Evolutionary conservation across 2,888 invertebrate genomes (phyloP).

Genomic region (Drosophila neutralis): DNA sequence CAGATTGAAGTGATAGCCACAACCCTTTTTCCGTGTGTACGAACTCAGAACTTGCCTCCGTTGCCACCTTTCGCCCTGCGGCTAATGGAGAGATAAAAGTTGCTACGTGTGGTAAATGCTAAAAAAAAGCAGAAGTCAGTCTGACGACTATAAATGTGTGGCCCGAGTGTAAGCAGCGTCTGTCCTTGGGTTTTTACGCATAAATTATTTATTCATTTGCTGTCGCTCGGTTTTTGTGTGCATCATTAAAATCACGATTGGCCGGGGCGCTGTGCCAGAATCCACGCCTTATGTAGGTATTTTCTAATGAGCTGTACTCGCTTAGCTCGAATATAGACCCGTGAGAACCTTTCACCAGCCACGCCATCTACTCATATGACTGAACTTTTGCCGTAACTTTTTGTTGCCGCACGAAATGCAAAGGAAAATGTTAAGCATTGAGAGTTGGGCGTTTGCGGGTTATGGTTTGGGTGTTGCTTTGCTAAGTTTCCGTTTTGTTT

Average conservation of each 20-base stretch:
- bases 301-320: constrained; percentile 63
- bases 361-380: constrained; percentile 28
- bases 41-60: neutral
- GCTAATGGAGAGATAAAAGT: constrained; percentile 77
- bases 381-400: constrained; percentile 26
- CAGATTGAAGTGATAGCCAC: constrained; percentile 28
- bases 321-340: constrained; percentile 21
- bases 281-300: constrained; percentile 35
- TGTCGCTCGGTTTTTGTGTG: constrained; percentile 65
- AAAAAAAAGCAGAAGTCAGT: constrained; percentile 47
- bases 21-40: constrained; percentile 51
- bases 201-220: constrained; percentile 80
- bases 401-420: constrained; percentile 19
- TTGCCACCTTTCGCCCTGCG: constrained; percentile 28
- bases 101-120: constrained; percentile 76
- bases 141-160: constrained; percentile 52
- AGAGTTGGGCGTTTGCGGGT: constrained; percentile 1
- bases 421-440: constrained; percentile 36
- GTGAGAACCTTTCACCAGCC: constrained; percentile 24
- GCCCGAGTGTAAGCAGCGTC: constrained; percentile 22
- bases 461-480: constrained; percentile 16
- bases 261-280: constrained; percentile 2
- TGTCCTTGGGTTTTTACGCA: constrained; percentile 47
- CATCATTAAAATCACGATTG: constrained; percentile 67
- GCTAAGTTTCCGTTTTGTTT: constrained; percentile 47